A percentile compares a stretch with the other conserved stretches of the same genome.
These are phyloP conservation scores for Patagioenas fasciata DNA, from an alignment of 2,113 vertebrate genomes.

Conservation along the genomic window DNA sequence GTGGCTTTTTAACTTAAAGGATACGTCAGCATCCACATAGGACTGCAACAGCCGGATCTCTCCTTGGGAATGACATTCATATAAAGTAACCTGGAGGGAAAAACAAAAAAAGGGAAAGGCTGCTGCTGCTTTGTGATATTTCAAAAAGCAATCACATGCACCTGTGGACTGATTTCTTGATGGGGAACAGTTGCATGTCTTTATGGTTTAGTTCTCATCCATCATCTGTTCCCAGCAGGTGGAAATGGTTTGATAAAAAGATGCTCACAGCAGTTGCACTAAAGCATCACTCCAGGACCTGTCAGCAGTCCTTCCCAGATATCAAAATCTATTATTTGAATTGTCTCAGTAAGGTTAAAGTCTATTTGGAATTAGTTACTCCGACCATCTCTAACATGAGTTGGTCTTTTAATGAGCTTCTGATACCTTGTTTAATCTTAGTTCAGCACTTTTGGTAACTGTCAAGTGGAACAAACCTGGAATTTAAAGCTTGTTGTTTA, in stretches of 20 bases:
- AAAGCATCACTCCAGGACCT: not conserved
- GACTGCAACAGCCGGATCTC: conserved; percentile 94
- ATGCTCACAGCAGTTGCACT: not conserved
- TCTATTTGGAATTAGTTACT: not conserved
- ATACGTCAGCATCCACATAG: conserved; percentile 98
- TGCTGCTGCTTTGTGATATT: not conserved
- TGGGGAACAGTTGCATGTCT: not conserved
- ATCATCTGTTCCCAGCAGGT: not conserved
- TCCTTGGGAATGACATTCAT: conserved; percentile 98
- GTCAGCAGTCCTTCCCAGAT: not conserved
- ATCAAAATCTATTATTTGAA: not conserved
- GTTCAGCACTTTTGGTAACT: not conserved
- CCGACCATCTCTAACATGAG: not conserved
- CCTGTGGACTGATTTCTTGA: not conserved
- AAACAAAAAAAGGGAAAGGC: conserved; percentile 3
- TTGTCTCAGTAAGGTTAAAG: not conserved
- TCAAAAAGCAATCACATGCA: not conserved
- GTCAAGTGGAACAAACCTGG: not conserved
- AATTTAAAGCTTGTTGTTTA: conserved; percentile 14
- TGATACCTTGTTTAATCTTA: not conserved
- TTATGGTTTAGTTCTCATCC: not conserved
- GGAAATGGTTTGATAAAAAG: not conserved
- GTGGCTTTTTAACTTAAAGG: conserved; percentile 70
- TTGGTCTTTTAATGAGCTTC: not conserved
- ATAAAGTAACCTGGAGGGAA: conserved; percentile 89